Base-by-base conservation (phyloP, 92 coral and sea anemone species). In the Phymanthus crucifer region DNA sequence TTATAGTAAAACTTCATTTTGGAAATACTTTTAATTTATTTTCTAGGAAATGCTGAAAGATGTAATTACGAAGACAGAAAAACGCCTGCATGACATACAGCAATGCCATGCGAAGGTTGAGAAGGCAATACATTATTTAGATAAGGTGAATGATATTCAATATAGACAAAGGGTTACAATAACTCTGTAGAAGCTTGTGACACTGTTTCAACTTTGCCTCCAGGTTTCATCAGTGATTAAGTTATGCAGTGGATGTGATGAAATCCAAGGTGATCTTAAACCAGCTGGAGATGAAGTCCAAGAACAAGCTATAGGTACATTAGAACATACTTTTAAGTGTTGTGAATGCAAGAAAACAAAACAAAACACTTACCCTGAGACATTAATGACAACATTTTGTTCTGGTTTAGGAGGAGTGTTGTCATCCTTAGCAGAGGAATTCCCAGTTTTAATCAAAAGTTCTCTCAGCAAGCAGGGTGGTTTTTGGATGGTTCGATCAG, bases 61-160 rank as follows among this genome's bases (percentile, higher is more conserved):
- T 9, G n/a, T 82, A 12, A 38, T 65, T 4, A 19, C 17, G 7
- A 61, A 82, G 52, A 38, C 80, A 31, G 79, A 82, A 12, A 33
- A 82, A 54, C 29, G 86, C 18, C 33, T 82, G n/a, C 71, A 82
- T 54, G 66, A 34, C 5, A 82, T 82, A 29, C 86, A 82, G 21
- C 73, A 82, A 24, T 82, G 86, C 32, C 73, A 74, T 67, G 77
- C 66, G 75, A 82, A 82, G 27, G 80, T 82, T 27, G 80, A 74
- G 16, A 82, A 82, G 74, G 86, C 86, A 8, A 31, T 82, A 16
- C 66, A 56, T 26, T 82, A 82, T 45, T 24, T 82, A 5, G 35
- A 70, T 12, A 80, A 80, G 85, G 85, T 80, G 57, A 21, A 19
- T 11, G 14, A 24, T 7, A 54, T 54, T 0, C 64, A 54, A 24